These are phyloP conservation scores for Leptinotarsa juncta DNA, from an alignment of 2,888 invertebrate species.

Conservation along the genomic window DNA sequence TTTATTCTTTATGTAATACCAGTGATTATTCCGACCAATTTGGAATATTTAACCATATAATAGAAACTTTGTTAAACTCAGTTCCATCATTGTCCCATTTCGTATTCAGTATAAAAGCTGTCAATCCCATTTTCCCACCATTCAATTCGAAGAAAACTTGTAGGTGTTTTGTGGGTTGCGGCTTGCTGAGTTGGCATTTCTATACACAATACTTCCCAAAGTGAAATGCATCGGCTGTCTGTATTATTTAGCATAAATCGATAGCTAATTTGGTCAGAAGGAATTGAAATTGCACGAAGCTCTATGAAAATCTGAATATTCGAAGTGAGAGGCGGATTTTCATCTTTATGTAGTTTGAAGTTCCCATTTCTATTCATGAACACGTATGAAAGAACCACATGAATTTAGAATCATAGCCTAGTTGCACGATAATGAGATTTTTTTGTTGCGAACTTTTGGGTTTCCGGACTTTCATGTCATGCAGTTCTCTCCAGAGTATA, in stretches of 20 bases:
- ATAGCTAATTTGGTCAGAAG: conserved; percentile 22
- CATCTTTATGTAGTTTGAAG: conserved; percentile 5
- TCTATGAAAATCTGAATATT: conserved; percentile 15
- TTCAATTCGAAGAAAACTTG: conserved; percentile 9
- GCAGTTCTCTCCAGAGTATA: too few relatives aligned
- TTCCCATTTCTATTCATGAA: conserved; percentile 17
- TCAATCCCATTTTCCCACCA: conserved; percentile 12
- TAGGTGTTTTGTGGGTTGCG: conserved; percentile 9
- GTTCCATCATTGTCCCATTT: conserved; percentile 3
- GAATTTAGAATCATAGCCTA: background rate
- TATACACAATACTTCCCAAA: background rate
- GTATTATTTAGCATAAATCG: conserved; percentile 21
- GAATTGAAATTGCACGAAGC: conserved; percentile 13
- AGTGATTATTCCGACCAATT: too few relatives aligned
- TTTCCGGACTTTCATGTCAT: too few relatives aligned
- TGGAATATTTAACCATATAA: too few relatives aligned
- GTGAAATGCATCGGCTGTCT: background rate
- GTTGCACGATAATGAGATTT: background rate
- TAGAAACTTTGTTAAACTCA: conserved; percentile 7
- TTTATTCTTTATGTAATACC: too few relatives aligned
- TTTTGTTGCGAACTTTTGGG: background rate
- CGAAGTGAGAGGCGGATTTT: conserved; percentile 5
- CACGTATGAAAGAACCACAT: background rate
- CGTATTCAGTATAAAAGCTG: conserved; percentile 1
- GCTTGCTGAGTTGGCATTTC: background rate